Evolutionary conservation across 2,888 invertebrate species (phyloP).

Genomic region (Heliconius hortense): DNA sequence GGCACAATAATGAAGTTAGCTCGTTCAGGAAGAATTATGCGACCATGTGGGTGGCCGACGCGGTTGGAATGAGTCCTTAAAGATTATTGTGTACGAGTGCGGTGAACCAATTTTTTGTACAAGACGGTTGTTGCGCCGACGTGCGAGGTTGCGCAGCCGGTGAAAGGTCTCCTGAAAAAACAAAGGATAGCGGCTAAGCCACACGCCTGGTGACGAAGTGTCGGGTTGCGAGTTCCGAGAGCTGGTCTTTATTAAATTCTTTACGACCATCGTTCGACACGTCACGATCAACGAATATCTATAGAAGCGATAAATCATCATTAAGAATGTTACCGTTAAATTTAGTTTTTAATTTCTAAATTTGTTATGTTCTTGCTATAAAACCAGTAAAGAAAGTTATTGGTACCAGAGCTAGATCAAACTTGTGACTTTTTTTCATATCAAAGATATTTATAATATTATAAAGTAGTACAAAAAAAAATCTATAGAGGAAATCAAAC

Average conservation of each 20-base stretch:
- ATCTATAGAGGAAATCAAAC: neutral
- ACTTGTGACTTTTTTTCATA: neutral
- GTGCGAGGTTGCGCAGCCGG: conserved; percentile 60
- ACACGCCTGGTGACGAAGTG: conserved; percentile 33
- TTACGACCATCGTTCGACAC: conserved; percentile 44
- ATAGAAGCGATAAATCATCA: conserved; percentile 44
- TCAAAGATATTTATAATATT: neutral
- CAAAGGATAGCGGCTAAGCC: conserved; percentile 50
- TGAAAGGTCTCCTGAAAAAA: conserved; percentile 75
- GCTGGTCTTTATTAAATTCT: conserved; percentile 44
- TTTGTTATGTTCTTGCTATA: conserved; percentile 19
- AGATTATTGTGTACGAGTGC: conserved; percentile 74
- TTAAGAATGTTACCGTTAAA: conserved; percentile 34
- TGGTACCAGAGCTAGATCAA: neutral
- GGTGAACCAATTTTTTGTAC: conserved; percentile 66
- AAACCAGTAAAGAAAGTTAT: conserved; percentile 21
- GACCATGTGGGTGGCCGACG: conserved; percentile 78
- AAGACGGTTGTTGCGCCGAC: conserved; percentile 62
- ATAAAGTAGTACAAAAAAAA: too few relatives aligned
- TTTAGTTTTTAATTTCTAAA: conserved; percentile 29
- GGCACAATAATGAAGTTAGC: conserved; percentile 82
- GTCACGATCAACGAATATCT: conserved; percentile 42
- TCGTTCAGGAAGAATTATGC: conserved; percentile 80
- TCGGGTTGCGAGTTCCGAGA: conserved; percentile 35
- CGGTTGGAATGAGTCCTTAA: conserved; percentile 71